A percentile compares a stretch with the other conserved stretches of the same genome.
phyloP scores from a whole-genome alignment of 1,140 invertebrate species.

The Drosophila asahinai region DNA sequence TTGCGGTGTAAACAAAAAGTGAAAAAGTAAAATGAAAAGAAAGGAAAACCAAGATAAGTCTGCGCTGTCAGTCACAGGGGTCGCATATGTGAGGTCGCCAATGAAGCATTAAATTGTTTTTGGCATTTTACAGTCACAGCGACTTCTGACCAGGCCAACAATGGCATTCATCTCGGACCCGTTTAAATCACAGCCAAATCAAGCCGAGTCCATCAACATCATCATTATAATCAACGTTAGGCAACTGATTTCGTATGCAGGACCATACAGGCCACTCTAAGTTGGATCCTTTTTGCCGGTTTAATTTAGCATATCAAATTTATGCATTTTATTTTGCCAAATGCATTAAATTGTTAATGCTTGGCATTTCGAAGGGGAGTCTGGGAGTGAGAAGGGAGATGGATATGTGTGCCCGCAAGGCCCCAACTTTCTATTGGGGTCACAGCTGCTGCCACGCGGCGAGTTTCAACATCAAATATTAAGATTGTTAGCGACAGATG shows the following conservation, averaged over 20 bases:
- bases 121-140: slow-evolving; percentile 67
- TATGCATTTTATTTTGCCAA: slow-evolving; percentile 61
- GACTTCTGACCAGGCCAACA: slow-evolving; percentile 2
- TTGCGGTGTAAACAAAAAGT: slow-evolving; percentile 3
- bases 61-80: slow-evolving; percentile 40
- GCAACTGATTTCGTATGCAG: slow-evolving; percentile 68
- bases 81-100: slow-evolving; percentile 72
- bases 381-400: slow-evolving; percentile 9
- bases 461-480: slow-evolving; percentile 77
- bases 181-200: slow-evolving; percentile 34
- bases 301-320: slow-evolving; percentile 64
- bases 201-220: slow-evolving; percentile 29
- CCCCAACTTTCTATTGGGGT: slow-evolving; percentile 16
- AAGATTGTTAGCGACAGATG: slow-evolving; percentile 76
- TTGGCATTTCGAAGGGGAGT: slow-evolving; percentile 20
- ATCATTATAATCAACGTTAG: slow-evolving; percentile 40
- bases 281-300: slow-evolving; percentile 37
- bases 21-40: slow-evolving; percentile 24
- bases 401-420: background rate
- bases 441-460: slow-evolving; percentile 59
- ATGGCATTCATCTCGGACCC: slow-evolving; percentile 17
- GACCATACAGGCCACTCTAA: slow-evolving; percentile 31
- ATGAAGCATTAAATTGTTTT: slow-evolving; percentile 83
- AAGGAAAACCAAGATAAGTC: slow-evolving; percentile 47
- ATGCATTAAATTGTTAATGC: slow-evolving; percentile 65